Evolutionary conservation across 2,888 invertebrate genomes (phyloP), one percentile per base, ranked within the genome.

Genomic region (Trichopria drosophilae): DNA sequence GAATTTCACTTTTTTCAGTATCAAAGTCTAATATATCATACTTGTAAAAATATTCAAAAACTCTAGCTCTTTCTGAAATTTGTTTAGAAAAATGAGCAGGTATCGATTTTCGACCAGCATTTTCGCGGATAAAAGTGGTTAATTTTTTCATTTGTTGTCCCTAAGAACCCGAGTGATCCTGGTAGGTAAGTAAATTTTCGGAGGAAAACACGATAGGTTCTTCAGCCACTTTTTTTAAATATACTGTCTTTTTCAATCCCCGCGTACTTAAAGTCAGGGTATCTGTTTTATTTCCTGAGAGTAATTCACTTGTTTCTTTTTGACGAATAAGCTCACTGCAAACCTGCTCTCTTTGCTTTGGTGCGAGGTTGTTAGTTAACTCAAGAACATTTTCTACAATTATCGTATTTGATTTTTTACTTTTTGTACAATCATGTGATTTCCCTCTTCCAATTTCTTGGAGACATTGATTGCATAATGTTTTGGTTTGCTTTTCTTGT

Each of bases 81-180:
- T 29, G 29, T 15, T 29, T 4, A 4, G 29, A 29, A 29, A n/a
- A n/a, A n/a, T n/a, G n/a, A n/a, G n/a, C n/a, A n/a, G n/a, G n/a
- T n/a, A n/a, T n/a, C n/a, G n/a, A n/a, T n/a, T n/a, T n/a, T n/a
- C n/a, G n/a, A n/a, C n/a, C 29, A 29, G 9, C 29, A 29, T 29
- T 29, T 7, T n/a, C 29, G 4, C 29, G 29, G 15, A 29, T 29
- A 9, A 29, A 29, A 4, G 29, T 29, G n/a, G n/a, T n/a, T n/a
- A n/a, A n/a, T n/a, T n/a, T 29, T 29, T 29, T 29, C 29, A 29
- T 29, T 29, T 29, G 29, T 29, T 29, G 29, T 9, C 29, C 29
- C 15, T n/a, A 29, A 29, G 29, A 29, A 29, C 29, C 29, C 29
- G 29, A 29, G 4, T 29, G 29, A 29, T 13, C 29, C 9, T 29